Evolutionary conservation across 2,888 invertebrate species (phyloP), one percentile per base, ranked within the genome.

Genomic region (Oegoconia quadripuncta): DNA sequence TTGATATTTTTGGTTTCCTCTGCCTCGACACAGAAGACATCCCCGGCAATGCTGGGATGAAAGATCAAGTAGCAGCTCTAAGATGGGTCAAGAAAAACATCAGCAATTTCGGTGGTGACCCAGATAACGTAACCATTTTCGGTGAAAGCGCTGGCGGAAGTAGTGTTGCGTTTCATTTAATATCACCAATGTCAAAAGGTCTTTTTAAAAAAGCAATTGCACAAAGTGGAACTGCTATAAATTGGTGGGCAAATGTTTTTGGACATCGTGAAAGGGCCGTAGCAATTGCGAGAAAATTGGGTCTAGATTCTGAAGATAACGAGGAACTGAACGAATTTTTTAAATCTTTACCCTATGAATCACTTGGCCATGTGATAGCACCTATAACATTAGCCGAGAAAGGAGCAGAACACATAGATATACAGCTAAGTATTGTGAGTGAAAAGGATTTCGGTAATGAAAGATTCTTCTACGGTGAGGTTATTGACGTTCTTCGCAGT

Each of bases 181-280:
- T 75, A 9, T 78, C 78, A 2, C 74, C 78, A 0, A 67, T 77
- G 67, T 62, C 66, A 0, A 70, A 69, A 54, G 73, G 69, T 1
- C 56, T 79, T 1, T 77, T 77, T 28, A 63, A 64, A 20, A 67
- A 59, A 46, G 75, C 88, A 1, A 93, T 94, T 22, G 84, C 91
- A 0, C 91, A 93, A 59, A 93, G 93, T 55, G 93, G 93, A 0
- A 89, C 89, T 0, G 84, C 89, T 5, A 71, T 89, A 12, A 83
- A 86, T 55, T 81, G 87, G 1, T 92, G 92, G 91, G 83, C 90
- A 0, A 70, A 77, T 28, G 68, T 47, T 6, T 44, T 36, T 12
- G 46, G 90, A 15, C 88, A 89, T 0, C 80, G 84, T 25, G 89
- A 89, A 74, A 40, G 65, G 50, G 72, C 68, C 0, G 31, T 69